These are phyloP conservation scores for Pocota personata DNA, from an alignment of 2,888 invertebrate genomes.

Conservation along the genomic window DNA sequence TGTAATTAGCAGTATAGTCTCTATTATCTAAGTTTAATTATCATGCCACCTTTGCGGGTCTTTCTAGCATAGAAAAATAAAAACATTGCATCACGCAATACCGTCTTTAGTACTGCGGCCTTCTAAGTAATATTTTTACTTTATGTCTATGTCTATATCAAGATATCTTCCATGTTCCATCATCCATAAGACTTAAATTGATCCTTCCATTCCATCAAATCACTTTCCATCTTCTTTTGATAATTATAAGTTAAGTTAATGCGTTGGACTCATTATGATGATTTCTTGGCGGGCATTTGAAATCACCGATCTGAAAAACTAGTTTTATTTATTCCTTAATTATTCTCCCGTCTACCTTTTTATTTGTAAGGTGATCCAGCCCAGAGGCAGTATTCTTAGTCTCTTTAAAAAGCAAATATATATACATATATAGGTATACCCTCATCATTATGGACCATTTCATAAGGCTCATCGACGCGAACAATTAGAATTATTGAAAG, in stretches of 20 bases:
- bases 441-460: conserved; percentile 12
- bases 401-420: neutral
- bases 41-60: too few species aligned
- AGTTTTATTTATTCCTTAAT: conserved; percentile 14
- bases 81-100: conserved; percentile 1
- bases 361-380: conserved; percentile 34
- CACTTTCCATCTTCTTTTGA: neutral
- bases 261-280: neutral
- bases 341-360: neutral
- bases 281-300: neutral
- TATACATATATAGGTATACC: neutral
- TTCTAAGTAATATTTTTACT: neutral
- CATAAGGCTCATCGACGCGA: conserved; percentile 15
- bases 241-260: neutral
- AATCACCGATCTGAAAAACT: conserved; percentile 12
- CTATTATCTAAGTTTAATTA: neutral
- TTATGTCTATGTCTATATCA: neutral
- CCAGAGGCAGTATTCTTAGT: neutral
- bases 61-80: too few species aligned
- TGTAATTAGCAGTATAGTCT: too few species aligned
- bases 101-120: neutral
- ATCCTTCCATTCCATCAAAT: neutral
- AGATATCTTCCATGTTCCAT: conserved; percentile 1
- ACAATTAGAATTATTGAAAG: conserved; percentile 42
- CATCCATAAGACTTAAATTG: conserved; percentile 20